Percentiles rank a stretch among this genome's conserved stretches.
phyloP scores from a whole-genome alignment of 2,888 invertebrate species.

The Octonoba sinensis region DNA sequence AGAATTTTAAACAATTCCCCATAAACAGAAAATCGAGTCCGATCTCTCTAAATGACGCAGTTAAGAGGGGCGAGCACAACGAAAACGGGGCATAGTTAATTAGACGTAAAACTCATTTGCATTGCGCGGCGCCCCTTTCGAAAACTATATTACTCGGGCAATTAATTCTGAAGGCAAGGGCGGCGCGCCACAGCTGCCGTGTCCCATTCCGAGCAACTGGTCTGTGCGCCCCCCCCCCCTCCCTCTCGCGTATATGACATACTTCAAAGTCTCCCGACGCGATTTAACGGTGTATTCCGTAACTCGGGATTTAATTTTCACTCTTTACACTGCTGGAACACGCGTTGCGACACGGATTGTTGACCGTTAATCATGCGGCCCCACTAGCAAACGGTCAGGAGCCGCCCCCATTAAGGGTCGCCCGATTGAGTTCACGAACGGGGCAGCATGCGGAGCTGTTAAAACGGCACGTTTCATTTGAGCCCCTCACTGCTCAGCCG shows the following conservation, averaged over 20 bases:
- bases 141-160: conserved; percentile 60
- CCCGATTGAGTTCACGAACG: conserved; percentile 46
- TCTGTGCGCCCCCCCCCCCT: conserved; percentile 2
- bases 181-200: conserved; percentile 48
- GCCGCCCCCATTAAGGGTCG: conserved; percentile 53
- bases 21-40: conserved; percentile 60
- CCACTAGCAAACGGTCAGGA: conserved; percentile 14
- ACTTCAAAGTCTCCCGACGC: conserved; percentile 39
- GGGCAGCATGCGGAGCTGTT: conserved; percentile 42
- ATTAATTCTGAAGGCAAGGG: conserved; percentile 45
- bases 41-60: conserved; percentile 45
- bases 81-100: conserved; percentile 55
- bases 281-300: conserved; percentile 47
- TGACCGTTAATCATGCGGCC: conserved; percentile 54
- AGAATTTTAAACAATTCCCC: conserved; percentile 62
- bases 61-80: conserved; percentile 33
- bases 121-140: conserved; percentile 28
- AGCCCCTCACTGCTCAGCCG: conserved; percentile 1
- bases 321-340: conserved; percentile 53
- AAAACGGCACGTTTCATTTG: conserved; percentile 40
- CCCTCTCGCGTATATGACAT: conserved; percentile 23
- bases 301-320: conserved; percentile 60
- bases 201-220: conserved; percentile 57
- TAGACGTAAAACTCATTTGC: conserved; percentile 63
- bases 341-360: conserved; percentile 50